Evolutionary conservation across 2,113 vertebrate species (phyloP), one percentile per base, ranked within the genome.

Genomic region (Falcunculus frontatus): DNA sequence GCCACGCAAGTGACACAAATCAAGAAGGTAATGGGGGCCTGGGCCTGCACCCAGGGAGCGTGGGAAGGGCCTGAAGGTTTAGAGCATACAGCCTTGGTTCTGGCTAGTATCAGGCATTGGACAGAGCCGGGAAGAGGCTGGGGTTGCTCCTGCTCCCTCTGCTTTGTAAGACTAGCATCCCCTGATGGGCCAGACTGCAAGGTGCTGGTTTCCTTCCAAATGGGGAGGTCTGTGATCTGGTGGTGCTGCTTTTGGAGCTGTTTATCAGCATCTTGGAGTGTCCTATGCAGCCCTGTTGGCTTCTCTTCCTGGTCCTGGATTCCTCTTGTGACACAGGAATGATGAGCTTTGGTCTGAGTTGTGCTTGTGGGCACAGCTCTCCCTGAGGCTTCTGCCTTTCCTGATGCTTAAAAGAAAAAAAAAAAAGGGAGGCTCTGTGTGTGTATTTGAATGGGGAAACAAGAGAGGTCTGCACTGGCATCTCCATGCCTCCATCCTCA

Each of bases 1-100:
- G 35, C 95, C 14, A 39, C 18, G 0, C 89, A 89, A 42, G 42
- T 19, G 14, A 65, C 76, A 2, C 84, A 59, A 50, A 62, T 77
- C 22, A 85, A 78, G 53, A 95, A 97, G 97, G 97, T 97, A 95
- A 91, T 0, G 0, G 7, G 30, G 56, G 16, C 13, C 20, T 55
- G 47, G 29, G 16, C 41, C 18, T 74, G 68, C 13, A 13, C 16
- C 10, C 16, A 6, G 62, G 42, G 55, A 4, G 5, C 2, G 14
- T 57, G 87, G 78, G 82, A 44, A 59, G 56, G 70, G 33, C 29
- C 27, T 68, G 42, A 25, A 37, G 32, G 21, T 37, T 60, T 46
- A 9, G 26, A 53, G 13, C 12, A 13, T 7, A 2, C 7, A 8
- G 25, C 0, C 0, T 5, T 23, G 20, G 5, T 35, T 84, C 27